These are phyloP conservation scores for Cheilosia scutellata DNA, from an alignment of 2,888 invertebrate species.

Conservation along the genomic window DNA sequence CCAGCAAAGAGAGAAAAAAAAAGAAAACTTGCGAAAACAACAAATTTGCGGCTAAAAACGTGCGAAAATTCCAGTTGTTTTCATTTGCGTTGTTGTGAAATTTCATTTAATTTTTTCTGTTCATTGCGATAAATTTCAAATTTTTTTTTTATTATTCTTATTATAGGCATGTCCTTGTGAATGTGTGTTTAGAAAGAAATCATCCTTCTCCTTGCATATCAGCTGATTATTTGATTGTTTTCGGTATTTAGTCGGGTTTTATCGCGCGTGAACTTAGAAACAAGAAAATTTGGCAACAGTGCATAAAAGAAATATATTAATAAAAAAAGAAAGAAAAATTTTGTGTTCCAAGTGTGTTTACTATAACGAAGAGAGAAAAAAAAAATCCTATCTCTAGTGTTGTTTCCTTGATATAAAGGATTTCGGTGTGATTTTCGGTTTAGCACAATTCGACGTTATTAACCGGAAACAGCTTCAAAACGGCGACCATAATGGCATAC, in stretches of 20 bases:
- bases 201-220: slow-evolving; percentile 53
- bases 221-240: slow-evolving; percentile 72
- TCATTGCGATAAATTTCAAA: too few species aligned
- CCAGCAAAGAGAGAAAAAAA: background rate
- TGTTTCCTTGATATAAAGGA: background rate
- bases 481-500: slow-evolving; percentile 82
- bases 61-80: slow-evolving; percentile 33
- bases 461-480: slow-evolving; percentile 77
- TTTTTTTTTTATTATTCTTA: background rate
- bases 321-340: slow-evolving; percentile 34
- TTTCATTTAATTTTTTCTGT: slow-evolving; percentile 43
- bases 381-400: slow-evolving; percentile 8
- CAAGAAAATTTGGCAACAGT: slow-evolving; percentile 62
- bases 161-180: slow-evolving; percentile 60
- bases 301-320: slow-evolving; percentile 27
- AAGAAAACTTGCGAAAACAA: slow-evolving; percentile 7
- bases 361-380: slow-evolving; percentile 35
- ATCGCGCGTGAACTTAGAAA: slow-evolving; percentile 52
- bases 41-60: background rate
- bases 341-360: slow-evolving; percentile 23
- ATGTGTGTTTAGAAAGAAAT: slow-evolving; percentile 38
- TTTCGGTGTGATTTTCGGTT: slow-evolving; percentile 7
- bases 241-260: slow-evolving; percentile 45
- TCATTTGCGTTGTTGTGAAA: slow-evolving; percentile 68
- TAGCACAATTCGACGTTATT: background rate